Percentiles rank a stretch among this genome's conserved stretches.
Conservation (phyloP, 2,888 invertebrate genomes). For the Lobophora halterata region DNA sequence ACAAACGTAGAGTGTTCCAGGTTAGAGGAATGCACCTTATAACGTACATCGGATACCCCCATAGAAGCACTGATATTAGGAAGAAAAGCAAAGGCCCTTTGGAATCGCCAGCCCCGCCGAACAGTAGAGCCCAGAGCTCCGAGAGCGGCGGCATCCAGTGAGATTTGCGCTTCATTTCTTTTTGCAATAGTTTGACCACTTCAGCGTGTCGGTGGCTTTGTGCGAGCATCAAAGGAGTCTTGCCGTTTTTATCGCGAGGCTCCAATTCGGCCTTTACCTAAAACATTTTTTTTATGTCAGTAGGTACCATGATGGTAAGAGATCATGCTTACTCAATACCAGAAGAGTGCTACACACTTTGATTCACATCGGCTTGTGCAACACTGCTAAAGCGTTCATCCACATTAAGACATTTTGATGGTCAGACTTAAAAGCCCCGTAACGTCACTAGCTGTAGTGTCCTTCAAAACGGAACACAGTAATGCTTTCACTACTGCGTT, state of each 20-base stretch:
- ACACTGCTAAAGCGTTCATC: no score
- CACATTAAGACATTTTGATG: no score
- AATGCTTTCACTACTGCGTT: no score
- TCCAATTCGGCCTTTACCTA: slow-evolving; percentile 93
- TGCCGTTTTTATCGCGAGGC: slow-evolving; percentile 94
- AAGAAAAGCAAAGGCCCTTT: slow-evolving; percentile 94
- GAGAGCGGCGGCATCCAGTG: slow-evolving; percentile 94
- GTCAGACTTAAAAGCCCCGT: no score
- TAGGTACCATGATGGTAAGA: no score
- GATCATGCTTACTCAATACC: no score
- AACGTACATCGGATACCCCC: slow-evolving; percentile 97
- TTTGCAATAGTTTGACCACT: slow-evolving; percentile 89
- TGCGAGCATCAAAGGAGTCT: slow-evolving; percentile 94
- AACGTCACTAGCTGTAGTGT: no score
- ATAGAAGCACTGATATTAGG: slow-evolving; percentile 90
- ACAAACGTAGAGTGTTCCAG: slow-evolving; percentile 92
- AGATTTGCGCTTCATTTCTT: slow-evolving; percentile 89
- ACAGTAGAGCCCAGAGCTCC: slow-evolving; percentile 93
- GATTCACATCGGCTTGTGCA: no score
- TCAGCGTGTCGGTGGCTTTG: slow-evolving; percentile 93
- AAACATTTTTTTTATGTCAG: no score
- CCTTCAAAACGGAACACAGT: no score
- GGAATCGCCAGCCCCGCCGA: slow-evolving; percentile 94
- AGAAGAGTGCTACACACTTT: no score
- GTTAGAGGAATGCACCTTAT: slow-evolving; percentile 94